phyloP scores from a whole-genome alignment of 2,888 invertebrate species.

The Trypoxylon attenuatum region DNA sequence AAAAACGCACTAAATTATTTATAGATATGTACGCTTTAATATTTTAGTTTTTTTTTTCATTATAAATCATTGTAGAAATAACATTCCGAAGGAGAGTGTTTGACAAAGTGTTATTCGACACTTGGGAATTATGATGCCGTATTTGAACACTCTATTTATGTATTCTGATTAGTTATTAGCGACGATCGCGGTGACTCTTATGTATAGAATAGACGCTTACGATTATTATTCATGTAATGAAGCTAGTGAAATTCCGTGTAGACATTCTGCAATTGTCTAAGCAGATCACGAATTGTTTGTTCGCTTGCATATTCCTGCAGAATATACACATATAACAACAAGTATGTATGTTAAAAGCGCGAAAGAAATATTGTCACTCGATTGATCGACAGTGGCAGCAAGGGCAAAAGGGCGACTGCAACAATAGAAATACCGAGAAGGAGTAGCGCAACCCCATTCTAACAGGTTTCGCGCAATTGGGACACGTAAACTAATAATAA shows the following conservation, averaged over 20 bases:
- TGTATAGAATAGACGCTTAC: no score
- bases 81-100: no score
- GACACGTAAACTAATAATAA: slow-evolving; percentile 37
- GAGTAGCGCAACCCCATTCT: slow-evolving; percentile 18
- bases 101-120: no score
- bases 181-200: no score
- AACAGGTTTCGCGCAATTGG: slow-evolving; percentile 38
- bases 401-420: slow-evolving; percentile 40
- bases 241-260: slow-evolving; percentile 30
- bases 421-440: slow-evolving; percentile 35
- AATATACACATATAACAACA: slow-evolving; percentile 24
- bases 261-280: slow-evolving; percentile 7
- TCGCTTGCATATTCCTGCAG: slow-evolving; percentile 8
- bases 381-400: slow-evolving; percentile 43
- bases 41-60: no score
- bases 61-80: no score
- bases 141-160: no score
- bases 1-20: no score
- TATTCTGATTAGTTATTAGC: no score
- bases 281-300: not conserved
- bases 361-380: slow-evolving; percentile 41
- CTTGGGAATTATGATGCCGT: no score
- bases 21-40: no score
- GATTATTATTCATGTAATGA: no score
- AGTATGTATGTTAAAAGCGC: slow-evolving; percentile 13